A percentile compares a stretch with the other conserved stretches of the same genome.
Conservation (phyloP, 2,888 invertebrate species). For the Tribolium freemani region DNA sequence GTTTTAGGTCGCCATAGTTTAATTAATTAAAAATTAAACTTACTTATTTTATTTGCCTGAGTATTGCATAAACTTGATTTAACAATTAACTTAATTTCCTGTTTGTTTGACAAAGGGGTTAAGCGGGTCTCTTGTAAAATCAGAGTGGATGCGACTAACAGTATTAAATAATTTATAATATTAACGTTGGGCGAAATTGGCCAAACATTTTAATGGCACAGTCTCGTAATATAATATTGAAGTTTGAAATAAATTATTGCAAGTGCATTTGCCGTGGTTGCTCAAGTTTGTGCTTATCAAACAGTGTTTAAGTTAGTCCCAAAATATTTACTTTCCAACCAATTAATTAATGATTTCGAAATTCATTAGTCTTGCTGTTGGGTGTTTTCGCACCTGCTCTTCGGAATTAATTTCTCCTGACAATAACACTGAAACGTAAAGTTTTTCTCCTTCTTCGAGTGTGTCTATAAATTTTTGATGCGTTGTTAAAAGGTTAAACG, state of each 20-base stretch:
- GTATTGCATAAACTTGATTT: too few relatives aligned
- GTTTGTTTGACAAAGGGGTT: too few relatives aligned
- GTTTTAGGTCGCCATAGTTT: neutral
- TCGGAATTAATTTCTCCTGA: neutral
- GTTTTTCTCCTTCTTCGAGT: neutral
- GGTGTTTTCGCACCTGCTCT: neutral
- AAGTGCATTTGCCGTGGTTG: slow-evolving; percentile 6
- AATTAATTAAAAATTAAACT: too few relatives aligned
- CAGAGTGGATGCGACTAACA: neutral
- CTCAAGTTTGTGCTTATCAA: slow-evolving; percentile 2
- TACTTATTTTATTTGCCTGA: too few relatives aligned
- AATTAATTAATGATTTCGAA: neutral
- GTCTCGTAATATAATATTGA: slow-evolving; percentile 16
- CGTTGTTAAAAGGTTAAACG: slow-evolving; percentile 6
- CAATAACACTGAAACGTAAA: neutral
- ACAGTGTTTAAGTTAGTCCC: slow-evolving; percentile 11
- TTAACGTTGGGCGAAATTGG: neutral
- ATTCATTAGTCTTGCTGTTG: neutral
- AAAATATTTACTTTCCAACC: slow-evolving; percentile 13
- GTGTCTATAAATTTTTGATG: neutral
- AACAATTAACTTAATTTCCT: too few relatives aligned
- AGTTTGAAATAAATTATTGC: slow-evolving; percentile 7
- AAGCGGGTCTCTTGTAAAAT: too few relatives aligned
- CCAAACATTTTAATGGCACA: neutral
- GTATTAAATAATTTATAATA: neutral